Percentiles rank a stretch among this genome's conserved stretches.
Conservation (phyloP, 35 echinoderm and acorn worm species). For the Anneissia japonica region DNA sequence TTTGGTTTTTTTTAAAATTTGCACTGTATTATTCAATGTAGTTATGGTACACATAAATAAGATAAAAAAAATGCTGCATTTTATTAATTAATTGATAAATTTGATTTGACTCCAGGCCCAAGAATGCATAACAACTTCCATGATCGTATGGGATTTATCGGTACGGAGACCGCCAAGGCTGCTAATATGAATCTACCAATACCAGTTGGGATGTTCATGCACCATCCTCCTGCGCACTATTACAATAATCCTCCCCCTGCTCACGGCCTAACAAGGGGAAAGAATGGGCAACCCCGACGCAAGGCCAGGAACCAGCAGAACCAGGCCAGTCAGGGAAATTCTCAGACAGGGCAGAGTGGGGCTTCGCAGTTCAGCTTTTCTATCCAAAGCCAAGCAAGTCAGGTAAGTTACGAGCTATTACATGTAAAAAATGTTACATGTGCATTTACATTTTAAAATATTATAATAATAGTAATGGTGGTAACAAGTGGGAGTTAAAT, state of each 20-base stretch:
- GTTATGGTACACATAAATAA: too few species aligned
- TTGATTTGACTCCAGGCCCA: background rate
- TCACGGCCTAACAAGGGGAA: background rate
- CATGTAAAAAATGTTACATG: too few species aligned
- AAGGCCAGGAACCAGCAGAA: background rate
- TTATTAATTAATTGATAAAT: too few species aligned
- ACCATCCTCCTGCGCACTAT: conserved; percentile 83
- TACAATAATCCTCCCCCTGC: conserved; percentile 57
- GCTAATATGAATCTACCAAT: conserved; percentile 71
- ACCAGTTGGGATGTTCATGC: conserved; percentile 97
- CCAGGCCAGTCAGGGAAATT: conserved; percentile 14
- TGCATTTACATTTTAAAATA: too few species aligned
- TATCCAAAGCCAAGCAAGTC: conserved; percentile 69
- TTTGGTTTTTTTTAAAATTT: too few species aligned
- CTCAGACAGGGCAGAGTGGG: too few species aligned
- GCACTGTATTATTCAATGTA: too few species aligned
- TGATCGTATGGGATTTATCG: conserved; percentile 93
- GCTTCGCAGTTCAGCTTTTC: conserved; percentile 84
- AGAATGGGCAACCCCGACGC: background rate
- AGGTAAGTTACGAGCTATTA: too few species aligned
- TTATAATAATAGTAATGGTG: too few species aligned
- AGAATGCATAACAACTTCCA: conserved; percentile 54
- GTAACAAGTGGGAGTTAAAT: too few species aligned
- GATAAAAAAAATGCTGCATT: too few species aligned
- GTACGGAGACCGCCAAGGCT: conserved; percentile 61